Conservation (phyloP, 1,140 invertebrate species). For the Trichoplusia ni region DNA sequence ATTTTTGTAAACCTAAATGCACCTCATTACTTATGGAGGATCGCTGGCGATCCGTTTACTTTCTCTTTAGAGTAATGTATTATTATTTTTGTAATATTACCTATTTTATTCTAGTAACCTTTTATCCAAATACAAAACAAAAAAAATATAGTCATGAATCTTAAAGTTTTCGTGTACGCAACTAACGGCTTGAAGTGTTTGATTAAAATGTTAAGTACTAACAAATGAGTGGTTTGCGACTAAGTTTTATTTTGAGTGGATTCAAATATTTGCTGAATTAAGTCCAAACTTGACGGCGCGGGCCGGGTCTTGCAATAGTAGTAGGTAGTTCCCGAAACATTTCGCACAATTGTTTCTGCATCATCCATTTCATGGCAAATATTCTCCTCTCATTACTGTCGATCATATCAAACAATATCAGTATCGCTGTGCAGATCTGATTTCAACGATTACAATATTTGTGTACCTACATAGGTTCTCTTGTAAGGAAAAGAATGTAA, state of each 20-base stretch:
- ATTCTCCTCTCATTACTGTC: constrained; percentile 18
- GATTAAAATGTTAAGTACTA: constrained; percentile 65
- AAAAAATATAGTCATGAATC: constrained; percentile 59
- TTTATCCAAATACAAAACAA: constrained; percentile 50
- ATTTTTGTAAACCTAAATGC: constrained; percentile 68
- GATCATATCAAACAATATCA: constrained; percentile 30
- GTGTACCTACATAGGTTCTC: constrained; percentile 21
- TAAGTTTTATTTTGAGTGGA: constrained; percentile 61
- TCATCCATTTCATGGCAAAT: constrained; percentile 24
- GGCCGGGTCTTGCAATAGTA: constrained; percentile 78
- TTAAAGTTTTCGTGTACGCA: constrained; percentile 67
- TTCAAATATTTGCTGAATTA: constrained; percentile 40
- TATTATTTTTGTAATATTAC: constrained; percentile 68
- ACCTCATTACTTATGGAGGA: constrained; percentile 72
- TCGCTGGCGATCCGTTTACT: constrained; percentile 77
- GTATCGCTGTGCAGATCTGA: constrained; percentile 30
- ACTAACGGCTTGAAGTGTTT: constrained; percentile 76
- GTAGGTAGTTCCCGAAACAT: constrained; percentile 53
- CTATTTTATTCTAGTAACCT: constrained; percentile 60
- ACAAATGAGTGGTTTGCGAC: constrained; percentile 73
- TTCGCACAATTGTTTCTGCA: constrained; percentile 59
- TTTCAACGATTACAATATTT: constrained; percentile 20
- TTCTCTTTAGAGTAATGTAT: constrained; percentile 74
- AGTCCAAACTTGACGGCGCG: constrained; percentile 44
- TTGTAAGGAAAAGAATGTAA: constrained; percentile 20